A percentile compares a stretch with the other conserved stretches of the same genome.
Conservation (phyloP, 2,113 vertebrate genomes). For the Chamaea fasciata region DNA sequence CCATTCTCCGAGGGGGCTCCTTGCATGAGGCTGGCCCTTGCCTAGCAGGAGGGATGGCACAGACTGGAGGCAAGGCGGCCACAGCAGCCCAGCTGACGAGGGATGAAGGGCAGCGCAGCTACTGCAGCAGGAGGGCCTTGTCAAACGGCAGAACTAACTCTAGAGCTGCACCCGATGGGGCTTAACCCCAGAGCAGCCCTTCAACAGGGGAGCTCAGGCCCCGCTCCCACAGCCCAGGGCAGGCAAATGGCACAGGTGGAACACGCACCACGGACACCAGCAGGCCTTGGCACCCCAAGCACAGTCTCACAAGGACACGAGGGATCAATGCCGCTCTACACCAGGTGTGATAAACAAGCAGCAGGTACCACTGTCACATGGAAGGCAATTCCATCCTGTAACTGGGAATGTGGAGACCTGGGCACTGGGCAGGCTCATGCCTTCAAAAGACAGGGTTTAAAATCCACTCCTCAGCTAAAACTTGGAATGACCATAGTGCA, state of each 20-base stretch:
- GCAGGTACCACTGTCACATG: background rate
- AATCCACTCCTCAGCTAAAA: background rate
- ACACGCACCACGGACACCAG: background rate
- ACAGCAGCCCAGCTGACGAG: background rate
- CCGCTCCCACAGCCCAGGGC: background rate
- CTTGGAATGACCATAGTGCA: background rate
- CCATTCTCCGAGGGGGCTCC: background rate
- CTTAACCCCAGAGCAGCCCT: background rate
- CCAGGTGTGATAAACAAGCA: background rate
- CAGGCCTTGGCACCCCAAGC: background rate
- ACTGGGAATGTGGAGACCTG: background rate
- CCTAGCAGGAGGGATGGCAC: background rate
- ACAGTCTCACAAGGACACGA: background rate
- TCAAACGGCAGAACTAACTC: background rate
- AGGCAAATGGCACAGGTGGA: background rate
- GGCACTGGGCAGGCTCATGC: background rate
- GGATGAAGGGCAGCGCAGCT: background rate
- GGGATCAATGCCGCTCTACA: background rate
- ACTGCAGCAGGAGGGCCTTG: background rate
- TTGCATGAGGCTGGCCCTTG: background rate
- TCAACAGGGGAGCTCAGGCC: background rate
- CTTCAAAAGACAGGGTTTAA: background rate
- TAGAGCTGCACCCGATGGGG: background rate
- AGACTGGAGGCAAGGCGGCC: background rate
- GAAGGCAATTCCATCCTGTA: background rate